These are phyloP conservation scores for Tachycineta bicolor DNA, from an alignment of 2,113 vertebrate species.

Conservation along the genomic window DNA sequence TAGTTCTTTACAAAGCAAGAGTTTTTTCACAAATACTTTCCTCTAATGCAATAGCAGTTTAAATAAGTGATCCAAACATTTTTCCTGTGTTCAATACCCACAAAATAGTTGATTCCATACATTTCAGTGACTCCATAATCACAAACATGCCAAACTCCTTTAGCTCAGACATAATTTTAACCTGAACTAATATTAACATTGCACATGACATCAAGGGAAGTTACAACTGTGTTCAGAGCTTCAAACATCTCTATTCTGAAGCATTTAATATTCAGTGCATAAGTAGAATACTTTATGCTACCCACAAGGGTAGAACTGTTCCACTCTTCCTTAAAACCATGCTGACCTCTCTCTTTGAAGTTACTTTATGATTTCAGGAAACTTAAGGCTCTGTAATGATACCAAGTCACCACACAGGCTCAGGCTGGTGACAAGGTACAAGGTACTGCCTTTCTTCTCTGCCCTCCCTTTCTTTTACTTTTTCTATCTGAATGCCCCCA, in stretches of 20 bases:
- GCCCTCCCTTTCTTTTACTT: fast-evolving
- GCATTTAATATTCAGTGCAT: background rate
- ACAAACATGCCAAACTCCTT: background rate
- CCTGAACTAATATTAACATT: background rate
- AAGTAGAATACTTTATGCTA: background rate
- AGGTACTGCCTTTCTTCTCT: background rate
- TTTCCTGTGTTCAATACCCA: background rate
- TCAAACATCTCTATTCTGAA: background rate
- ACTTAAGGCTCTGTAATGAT: background rate
- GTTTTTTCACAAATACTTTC: background rate
- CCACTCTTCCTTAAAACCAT: background rate
- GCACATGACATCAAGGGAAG: background rate
- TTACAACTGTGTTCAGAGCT: background rate
- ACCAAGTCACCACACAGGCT: background rate
- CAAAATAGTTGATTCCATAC: background rate
- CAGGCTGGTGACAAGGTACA: background rate
- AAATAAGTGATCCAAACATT: background rate
- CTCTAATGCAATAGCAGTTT: background rate
- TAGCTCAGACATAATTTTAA: background rate
- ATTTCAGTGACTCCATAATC: background rate
- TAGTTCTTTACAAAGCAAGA: background rate
- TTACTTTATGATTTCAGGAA: background rate
- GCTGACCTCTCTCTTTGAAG: background rate
- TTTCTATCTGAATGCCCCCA: background rate
- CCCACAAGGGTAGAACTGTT: background rate